Conservation (phyloP, 2,888 invertebrate genomes). For the Caenorhabditis uteleia region DNA sequence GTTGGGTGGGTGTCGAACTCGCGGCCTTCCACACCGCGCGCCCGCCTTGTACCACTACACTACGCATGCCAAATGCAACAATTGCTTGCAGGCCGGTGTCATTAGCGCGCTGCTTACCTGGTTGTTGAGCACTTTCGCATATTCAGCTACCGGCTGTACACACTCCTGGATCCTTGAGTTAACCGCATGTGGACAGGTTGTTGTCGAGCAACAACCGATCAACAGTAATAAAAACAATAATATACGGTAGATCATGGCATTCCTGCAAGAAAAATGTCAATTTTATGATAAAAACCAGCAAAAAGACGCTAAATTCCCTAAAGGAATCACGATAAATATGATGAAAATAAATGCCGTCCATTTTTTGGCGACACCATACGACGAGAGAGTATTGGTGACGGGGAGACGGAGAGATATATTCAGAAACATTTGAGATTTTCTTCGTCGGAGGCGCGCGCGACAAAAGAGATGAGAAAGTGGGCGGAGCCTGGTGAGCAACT, state of each 20-base stretch:
- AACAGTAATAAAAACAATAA: background rate
- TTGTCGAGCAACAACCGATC: background rate
- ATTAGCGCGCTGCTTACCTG: no score
- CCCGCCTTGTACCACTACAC: background rate
- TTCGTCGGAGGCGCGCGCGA: no score
- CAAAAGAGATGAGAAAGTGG: conserved; percentile 5
- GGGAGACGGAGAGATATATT: no score
- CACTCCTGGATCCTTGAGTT: conserved; percentile 65
- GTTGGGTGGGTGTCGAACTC: no score
- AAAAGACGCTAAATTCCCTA: background rate
- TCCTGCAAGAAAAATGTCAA: background rate
- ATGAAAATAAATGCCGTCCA: conserved; percentile 25
- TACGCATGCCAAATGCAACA: no score
- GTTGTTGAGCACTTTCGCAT: conserved; percentile 66
- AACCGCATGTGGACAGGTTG: conserved; percentile 53
- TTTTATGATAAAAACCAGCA: background rate
- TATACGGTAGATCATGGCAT: background rate
- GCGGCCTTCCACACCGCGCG: no score
- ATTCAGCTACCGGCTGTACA: conserved; percentile 69
- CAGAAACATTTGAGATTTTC: no score
- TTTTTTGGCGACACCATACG: no score
- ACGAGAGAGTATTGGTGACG: no score
- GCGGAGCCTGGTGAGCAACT: no score
- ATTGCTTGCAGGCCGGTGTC: background rate
- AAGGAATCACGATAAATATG: conserved; percentile 21